Percentiles rank a stretch among this genome's conserved stretches.
Evolutionary conservation across 2,113 vertebrate genomes (phyloP).

Genomic region (human (Homo sapiens)): DNA sequence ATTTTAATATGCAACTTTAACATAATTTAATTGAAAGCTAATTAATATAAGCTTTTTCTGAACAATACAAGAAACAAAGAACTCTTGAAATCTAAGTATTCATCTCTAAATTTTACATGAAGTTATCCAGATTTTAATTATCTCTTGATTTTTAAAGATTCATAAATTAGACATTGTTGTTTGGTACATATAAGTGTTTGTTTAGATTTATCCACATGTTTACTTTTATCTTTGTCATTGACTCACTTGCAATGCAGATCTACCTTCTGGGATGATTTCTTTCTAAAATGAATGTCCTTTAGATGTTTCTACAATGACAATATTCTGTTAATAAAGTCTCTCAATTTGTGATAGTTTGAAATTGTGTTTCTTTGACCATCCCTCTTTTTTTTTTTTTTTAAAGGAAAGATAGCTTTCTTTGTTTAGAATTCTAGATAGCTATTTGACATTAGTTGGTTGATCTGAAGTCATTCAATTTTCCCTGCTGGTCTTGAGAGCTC

Average conservation of each 20-base stretch:
- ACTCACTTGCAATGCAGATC: neutral
- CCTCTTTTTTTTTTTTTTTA: neutral
- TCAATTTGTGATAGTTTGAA: neutral
- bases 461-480: neutral
- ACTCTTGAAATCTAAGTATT: neutral
- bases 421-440: neutral
- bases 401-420: neutral
- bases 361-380: neutral
- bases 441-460: neutral
- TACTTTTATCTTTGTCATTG: neutral
- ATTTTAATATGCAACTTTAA: slow-evolving; percentile 22
- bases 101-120: neutral
- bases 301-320: neutral
- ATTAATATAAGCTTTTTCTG: neutral
- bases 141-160: neutral
- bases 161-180: neutral
- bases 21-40: neutral
- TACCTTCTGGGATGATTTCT: neutral
- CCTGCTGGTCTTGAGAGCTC: neutral
- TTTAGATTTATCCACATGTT: neutral
- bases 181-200: neutral
- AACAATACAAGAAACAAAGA: neutral
- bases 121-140: neutral
- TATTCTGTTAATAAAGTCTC: neutral
- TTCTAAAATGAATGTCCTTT: neutral